These are phyloP conservation scores for Timandra comae DNA, from an alignment of 2,888 invertebrate genomes.

Conservation along the genomic window DNA sequence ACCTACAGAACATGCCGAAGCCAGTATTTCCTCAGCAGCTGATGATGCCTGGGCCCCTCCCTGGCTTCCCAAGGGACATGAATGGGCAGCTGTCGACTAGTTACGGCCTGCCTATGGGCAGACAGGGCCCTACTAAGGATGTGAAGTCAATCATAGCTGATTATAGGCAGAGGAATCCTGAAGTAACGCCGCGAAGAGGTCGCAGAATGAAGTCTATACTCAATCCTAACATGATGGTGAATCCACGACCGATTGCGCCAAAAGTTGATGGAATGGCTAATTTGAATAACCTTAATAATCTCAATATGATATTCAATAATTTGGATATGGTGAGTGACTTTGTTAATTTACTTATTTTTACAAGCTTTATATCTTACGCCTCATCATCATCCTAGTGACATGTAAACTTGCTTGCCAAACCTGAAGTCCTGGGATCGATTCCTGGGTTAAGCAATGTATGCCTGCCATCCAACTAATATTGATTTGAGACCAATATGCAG, in stretches of 20 bases:
- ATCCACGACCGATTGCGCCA: conserved; percentile 61
- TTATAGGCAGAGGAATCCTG: conserved; percentile 85
- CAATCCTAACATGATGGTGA: conserved; percentile 65
- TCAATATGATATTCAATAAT: conserved; percentile 68
- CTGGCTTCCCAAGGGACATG: conserved; percentile 63
- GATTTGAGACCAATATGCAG: too few relatives aligned
- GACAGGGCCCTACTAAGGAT: conserved; percentile 87
- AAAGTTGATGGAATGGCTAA: conserved; percentile 51
- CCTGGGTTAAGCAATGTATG: too few relatives aligned
- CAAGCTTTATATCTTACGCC: too few relatives aligned
- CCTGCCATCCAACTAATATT: too few relatives aligned
- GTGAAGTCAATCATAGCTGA: conserved; percentile 90
- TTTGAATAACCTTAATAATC: conserved; percentile 44
- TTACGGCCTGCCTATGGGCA: conserved; percentile 74
- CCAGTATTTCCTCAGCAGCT: conserved; percentile 60
- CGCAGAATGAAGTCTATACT: conserved; percentile 77
- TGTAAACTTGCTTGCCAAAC: too few relatives aligned
- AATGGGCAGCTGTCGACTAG: conserved; percentile 78
- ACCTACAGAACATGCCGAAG: conserved; percentile 61
- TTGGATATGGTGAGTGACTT: conserved; percentile 66
- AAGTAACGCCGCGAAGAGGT: conserved; percentile 82
- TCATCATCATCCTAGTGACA: too few relatives aligned
- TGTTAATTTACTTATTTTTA: background rate
- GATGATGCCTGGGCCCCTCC: conserved; percentile 59
- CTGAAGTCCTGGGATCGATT: too few relatives aligned